phyloP scores from a whole-genome alignment of 2,888 invertebrate species.

The Drosophila mercatorum region DNA sequence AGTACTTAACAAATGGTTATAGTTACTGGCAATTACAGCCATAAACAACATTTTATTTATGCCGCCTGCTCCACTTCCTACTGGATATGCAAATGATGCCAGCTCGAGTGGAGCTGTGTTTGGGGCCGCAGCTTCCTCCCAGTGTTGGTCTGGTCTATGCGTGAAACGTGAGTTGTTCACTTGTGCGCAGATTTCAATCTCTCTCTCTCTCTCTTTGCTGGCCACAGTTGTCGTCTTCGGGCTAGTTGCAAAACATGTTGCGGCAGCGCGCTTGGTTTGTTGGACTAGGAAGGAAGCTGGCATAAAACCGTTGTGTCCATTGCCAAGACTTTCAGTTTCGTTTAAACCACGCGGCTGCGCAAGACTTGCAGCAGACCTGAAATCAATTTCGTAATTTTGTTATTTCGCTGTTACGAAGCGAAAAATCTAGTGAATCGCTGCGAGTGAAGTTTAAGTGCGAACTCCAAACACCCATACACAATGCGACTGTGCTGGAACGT shows the following conservation, averaged over 20 bases:
- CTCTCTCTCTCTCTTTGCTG: constrained; percentile 15
- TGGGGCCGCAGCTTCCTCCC: constrained; percentile 38
- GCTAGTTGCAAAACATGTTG: constrained; percentile 75
- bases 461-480: constrained; percentile 25
- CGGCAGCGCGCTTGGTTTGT: constrained; percentile 37
- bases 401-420: constrained; percentile 9
- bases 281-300: constrained; percentile 75
- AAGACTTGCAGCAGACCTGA: constrained; percentile 42
- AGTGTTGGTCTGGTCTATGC: constrained; percentile 38
- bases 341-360: constrained; percentile 73
- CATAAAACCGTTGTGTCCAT: constrained; percentile 82
- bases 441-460: constrained; percentile 26
- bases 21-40: constrained; percentile 57
- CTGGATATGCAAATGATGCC: constrained; percentile 74
- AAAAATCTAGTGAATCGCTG: constrained; percentile 10
- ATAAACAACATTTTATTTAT: constrained; percentile 78
- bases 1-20: constrained; percentile 46
- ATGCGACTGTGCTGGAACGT: constrained; percentile 68
- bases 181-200: constrained; percentile 59
- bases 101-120: not conserved
- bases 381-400: constrained; percentile 6
- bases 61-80: constrained; percentile 75
- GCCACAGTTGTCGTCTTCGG: constrained; percentile 50
- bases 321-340: constrained; percentile 83
- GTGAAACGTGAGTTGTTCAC: constrained; percentile 45